These are phyloP conservation scores for Philaethria dido DNA, from an alignment of 2,888 invertebrate genomes.

Conservation along the genomic window DNA sequence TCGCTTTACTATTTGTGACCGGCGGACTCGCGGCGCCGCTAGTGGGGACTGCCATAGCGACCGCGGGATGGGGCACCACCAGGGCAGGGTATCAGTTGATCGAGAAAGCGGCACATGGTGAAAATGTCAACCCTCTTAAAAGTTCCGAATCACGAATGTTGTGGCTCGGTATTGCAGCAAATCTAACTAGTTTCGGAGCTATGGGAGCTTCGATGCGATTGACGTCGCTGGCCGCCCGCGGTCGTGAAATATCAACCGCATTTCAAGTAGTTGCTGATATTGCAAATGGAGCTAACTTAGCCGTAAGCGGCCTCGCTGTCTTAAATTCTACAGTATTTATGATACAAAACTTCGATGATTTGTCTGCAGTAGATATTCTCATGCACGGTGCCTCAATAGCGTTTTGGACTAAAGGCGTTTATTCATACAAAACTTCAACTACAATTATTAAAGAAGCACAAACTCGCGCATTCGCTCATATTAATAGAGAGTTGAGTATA, in stretches of 20 bases:
- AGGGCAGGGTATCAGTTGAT: slow-evolving; percentile 43
- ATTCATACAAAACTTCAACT: slow-evolving; percentile 46
- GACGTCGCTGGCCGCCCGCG: slow-evolving; percentile 45
- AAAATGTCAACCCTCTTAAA: slow-evolving; percentile 46
- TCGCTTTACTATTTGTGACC: slow-evolving; percentile 43
- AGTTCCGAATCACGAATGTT: slow-evolving; percentile 47
- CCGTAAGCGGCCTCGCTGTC: slow-evolving; percentile 46
- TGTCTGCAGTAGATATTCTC: slow-evolving; percentile 43
- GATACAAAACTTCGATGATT: slow-evolving; percentile 42
- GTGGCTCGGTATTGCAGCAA: slow-evolving; percentile 49
- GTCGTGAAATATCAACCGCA: slow-evolving; percentile 45
- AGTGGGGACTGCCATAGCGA: slow-evolving; percentile 40
- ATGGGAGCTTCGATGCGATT: slow-evolving; percentile 50
- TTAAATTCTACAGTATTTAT: slow-evolving; percentile 46
- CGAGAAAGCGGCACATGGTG: slow-evolving; percentile 47
- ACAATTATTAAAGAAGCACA: slow-evolving; percentile 46
- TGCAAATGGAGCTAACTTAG: slow-evolving; percentile 46
- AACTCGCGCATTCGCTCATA: slow-evolving; percentile 44
- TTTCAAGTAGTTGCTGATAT: slow-evolving; percentile 45
- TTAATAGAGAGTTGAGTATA: slow-evolving; percentile 40
- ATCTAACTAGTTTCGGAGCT: slow-evolving; percentile 47
- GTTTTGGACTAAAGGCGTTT: slow-evolving; percentile 48
- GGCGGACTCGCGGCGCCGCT: slow-evolving; percentile 46
- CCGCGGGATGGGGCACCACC: slow-evolving; percentile 45
- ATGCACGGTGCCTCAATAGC: slow-evolving; percentile 47